Percentiles rank a stretch among this genome's conserved stretches.
phyloP scores from a whole-genome alignment of 2,113 vertebrate species.

The Camarhynchus parvulus region DNA sequence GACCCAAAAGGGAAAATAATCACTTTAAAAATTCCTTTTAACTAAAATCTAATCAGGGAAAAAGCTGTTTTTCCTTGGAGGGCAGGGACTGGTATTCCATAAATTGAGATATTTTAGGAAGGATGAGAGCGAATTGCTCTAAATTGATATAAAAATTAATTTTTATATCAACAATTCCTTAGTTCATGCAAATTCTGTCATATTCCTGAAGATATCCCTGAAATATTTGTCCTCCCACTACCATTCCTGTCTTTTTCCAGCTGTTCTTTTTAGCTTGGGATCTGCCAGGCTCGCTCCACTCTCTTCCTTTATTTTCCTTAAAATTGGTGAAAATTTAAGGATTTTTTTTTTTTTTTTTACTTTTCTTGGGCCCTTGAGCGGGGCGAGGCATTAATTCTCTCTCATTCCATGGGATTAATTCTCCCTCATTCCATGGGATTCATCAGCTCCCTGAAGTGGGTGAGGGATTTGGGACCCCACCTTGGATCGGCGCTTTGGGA shows the following conservation, averaged over 20 bases:
- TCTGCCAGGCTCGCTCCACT: accelerated
- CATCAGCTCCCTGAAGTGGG: neutral
- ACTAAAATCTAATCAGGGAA: neutral
- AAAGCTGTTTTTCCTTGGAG: neutral
- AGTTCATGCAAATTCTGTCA: neutral
- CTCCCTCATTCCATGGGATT: neutral
- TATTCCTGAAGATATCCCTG: neutral
- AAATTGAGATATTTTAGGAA: neutral
- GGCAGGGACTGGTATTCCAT: neutral
- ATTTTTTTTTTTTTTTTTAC: neutral
- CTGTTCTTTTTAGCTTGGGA: neutral
- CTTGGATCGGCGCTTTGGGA: neutral
- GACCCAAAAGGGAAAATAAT: neutral
- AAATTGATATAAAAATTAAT: neutral
- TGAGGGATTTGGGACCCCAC: neutral
- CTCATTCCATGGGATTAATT: neutral
- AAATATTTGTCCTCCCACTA: neutral
- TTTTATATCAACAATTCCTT: neutral
- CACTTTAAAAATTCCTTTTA: neutral
- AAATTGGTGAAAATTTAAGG: neutral
- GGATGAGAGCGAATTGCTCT: neutral
- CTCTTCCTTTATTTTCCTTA: neutral
- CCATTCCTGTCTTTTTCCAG: neutral
- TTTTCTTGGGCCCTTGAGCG: neutral
- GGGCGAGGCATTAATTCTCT: neutral